phyloP scores from a whole-genome alignment of 2,888 invertebrate species.

The Nebria brevicollis region DNA sequence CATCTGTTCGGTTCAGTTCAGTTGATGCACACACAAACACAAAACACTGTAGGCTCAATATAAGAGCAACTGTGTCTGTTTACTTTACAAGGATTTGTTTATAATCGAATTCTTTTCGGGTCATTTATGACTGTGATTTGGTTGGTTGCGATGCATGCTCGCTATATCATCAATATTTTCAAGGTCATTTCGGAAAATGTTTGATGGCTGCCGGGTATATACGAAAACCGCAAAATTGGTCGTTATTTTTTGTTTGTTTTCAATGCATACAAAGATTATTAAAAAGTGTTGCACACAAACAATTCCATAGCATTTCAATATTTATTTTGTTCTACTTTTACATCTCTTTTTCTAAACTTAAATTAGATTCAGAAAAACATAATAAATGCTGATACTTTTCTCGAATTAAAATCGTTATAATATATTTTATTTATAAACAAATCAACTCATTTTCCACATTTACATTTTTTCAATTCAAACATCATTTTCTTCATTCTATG shows the following conservation, averaged over 20 bases:
- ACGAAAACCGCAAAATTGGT: neutral
- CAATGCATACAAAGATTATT: neutral
- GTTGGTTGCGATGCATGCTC: neutral
- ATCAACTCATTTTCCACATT: no score
- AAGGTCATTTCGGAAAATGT: neutral
- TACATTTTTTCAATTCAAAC: no score
- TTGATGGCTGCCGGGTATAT: neutral
- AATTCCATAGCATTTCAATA: neutral
- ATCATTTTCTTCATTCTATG: no score
- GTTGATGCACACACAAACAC: neutral
- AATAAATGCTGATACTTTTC: no score
- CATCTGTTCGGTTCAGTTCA: constrained; percentile 11
- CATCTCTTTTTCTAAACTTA: no score
- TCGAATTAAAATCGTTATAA: no score
- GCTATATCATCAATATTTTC: neutral
- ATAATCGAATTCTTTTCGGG: constrained; percentile 36
- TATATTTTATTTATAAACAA: no score
- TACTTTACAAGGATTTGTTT: constrained; percentile 23
- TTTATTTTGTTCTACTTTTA: neutral
- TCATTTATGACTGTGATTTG: constrained; percentile 17
- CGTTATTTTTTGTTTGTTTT: neutral
- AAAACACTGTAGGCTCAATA: neutral
- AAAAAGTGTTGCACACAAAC: neutral
- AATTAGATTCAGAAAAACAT: no score
- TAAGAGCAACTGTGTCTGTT: neutral